These are phyloP conservation scores for Galaxea fascicularis DNA, from an alignment of 92 coral and sea anemone genomes.

Conservation along the genomic window DNA sequence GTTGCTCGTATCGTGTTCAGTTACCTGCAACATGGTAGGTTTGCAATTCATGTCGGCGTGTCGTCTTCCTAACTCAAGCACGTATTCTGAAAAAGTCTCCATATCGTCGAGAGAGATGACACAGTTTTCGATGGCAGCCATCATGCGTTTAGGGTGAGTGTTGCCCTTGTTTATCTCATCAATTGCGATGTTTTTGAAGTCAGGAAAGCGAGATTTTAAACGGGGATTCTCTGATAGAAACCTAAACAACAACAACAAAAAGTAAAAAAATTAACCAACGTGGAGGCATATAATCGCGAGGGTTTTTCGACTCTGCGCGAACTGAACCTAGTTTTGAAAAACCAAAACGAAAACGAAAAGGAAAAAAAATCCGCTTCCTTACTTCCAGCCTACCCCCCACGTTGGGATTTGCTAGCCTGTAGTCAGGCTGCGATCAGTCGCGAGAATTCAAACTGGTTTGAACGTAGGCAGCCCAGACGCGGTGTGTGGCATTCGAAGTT, in stretches of 20 bases:
- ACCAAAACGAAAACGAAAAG: too few species aligned
- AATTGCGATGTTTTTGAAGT: slow-evolving; percentile 30
- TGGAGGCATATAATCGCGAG: neutral
- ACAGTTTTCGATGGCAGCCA: slow-evolving; percentile 75
- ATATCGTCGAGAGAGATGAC: slow-evolving; percentile 69
- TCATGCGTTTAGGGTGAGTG: slow-evolving; percentile 64
- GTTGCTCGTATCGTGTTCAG: too few species aligned
- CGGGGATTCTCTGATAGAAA: slow-evolving; percentile 28
- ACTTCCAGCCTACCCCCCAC: too few species aligned
- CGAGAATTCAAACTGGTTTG: too few species aligned
- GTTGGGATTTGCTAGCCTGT: too few species aligned
- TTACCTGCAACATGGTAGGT: slow-evolving; percentile 41
- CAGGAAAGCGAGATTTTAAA: slow-evolving; percentile 22
- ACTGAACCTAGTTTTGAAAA: too few species aligned
- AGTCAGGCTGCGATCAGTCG: too few species aligned
- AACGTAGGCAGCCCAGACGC: too few species aligned
- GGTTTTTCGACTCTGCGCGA: too few species aligned
- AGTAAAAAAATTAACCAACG: neutral
- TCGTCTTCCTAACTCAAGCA: slow-evolving; percentile 70
- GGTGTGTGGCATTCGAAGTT: too few species aligned
- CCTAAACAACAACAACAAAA: neutral
- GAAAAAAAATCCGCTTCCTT: too few species aligned
- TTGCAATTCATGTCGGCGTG: slow-evolving; percentile 35
- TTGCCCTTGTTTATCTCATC: slow-evolving; percentile 28
- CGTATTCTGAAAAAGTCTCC: slow-evolving; percentile 59